Base-by-base conservation (phyloP, 1,140 invertebrate genomes). In the Drosophila gunungcola region DNA sequence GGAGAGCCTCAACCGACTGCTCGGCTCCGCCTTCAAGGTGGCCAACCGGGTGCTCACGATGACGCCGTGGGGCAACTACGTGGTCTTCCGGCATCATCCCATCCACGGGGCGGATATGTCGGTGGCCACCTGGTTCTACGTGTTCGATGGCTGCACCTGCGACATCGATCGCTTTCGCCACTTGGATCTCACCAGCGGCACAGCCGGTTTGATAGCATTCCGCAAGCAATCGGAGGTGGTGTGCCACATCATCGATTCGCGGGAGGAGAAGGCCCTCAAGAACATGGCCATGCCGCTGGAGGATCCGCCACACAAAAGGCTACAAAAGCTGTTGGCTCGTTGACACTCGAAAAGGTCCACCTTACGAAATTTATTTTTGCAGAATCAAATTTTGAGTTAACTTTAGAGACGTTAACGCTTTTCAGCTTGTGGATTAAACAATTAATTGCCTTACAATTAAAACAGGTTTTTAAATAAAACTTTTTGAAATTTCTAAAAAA, bases 41-140 rank as follows among this genome's bases (percentile, higher is more conserved):
- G 68, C 77, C 41, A 84, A 89, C 52, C 78, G 91, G 6, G 75
- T 91, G 9, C 63, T 92, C 0, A 68, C 70, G 4, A 86, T 92
- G 75, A 92, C 91, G 3, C 91, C 91, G 2, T 91, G 91, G 90
- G 91, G 90, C 11, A 91, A 91, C 51, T 92, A 81, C 68, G 77
- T 91, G 5, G 72, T 90, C n/a, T 92, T 92, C 48, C 72, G 56
- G 7, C 52, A 64, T 12, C 13, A 6, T 10, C 51, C 39, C 34
- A 57, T 7, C 12, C 6, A 34, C 10, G 7, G 12, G n/a, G 10
- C n/a, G 16, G 27, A 55, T 10, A n/a, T n/a, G n/a, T 36, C 38
- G 2, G 16, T 41, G n/a, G 21, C 27, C 9, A 52, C 74, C 41
- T 63, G 27, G 38, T 92, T 53, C 64, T 89, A 74, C 45, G 41